phyloP scores from a whole-genome alignment of 2,113 vertebrate genomes.

The Meleagris gallopavo region DNA sequence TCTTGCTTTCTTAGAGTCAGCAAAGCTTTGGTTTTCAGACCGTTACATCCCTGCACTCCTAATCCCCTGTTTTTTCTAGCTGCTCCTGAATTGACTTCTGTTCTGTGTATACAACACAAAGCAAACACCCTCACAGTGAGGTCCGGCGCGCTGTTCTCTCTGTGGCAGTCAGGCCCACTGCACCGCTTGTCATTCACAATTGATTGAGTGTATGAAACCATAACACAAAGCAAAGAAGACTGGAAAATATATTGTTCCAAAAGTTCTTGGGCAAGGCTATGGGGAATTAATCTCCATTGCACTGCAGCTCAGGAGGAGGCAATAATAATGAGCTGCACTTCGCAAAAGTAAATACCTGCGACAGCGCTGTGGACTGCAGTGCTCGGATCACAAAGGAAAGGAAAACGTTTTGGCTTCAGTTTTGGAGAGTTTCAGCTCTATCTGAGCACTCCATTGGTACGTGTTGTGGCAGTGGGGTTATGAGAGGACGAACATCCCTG shows the following conservation, averaged over 20 bases:
- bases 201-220: neutral
- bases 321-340: slow-evolving; percentile 39
- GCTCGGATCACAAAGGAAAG: fast-evolving
- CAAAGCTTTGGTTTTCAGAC: slow-evolving; percentile 7
- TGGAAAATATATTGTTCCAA: neutral
- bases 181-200: fast-evolving
- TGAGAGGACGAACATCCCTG: neutral
- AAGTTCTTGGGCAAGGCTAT: slow-evolving; percentile 2
- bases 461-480: neutral
- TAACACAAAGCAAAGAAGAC: slow-evolving; percentile 55
- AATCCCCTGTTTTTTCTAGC: neutral
- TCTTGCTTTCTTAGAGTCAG: slow-evolving; percentile 4
- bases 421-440: neutral
- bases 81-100: slow-evolving; percentile 37
- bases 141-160: neutral
- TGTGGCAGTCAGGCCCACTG: neutral
- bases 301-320: neutral
- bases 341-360: slow-evolving; percentile 20
- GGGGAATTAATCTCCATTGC: slow-evolving; percentile 32
- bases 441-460: neutral
- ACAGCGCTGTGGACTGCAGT: neutral
- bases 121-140: slow-evolving; percentile 37
- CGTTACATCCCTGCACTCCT: neutral
- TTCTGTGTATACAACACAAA: slow-evolving; percentile 52
- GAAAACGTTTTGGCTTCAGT: neutral